Evolutionary conservation across 2,888 invertebrate genomes (phyloP).

Genomic region (Drosophila mimica): DNA sequence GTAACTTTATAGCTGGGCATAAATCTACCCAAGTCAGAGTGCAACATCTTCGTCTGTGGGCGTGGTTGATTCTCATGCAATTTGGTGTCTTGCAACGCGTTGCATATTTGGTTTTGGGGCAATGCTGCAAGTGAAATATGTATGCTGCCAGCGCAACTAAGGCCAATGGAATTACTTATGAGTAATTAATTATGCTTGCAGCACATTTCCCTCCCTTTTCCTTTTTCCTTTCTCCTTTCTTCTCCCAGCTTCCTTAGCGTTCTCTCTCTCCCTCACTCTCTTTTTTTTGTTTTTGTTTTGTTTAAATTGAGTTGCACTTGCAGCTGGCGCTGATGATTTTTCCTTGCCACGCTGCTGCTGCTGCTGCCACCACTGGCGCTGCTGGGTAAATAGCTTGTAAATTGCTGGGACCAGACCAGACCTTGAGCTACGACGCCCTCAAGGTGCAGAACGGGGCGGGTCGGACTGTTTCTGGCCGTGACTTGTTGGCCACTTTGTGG

Average conservation of each 20-base stretch:
- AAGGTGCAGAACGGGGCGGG: background rate
- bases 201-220: conserved; percentile 30
- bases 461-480: conserved; percentile 26
- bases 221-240: too few relatives aligned
- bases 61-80: background rate
- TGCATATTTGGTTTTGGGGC: conserved; percentile 38
- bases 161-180: conserved; percentile 71
- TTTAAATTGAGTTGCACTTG: conserved; percentile 54
- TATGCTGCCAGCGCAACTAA: conserved; percentile 56
- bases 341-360: background rate
- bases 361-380: background rate
- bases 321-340: conserved; percentile 35
- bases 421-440: conserved; percentile 40
- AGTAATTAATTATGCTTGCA: conserved; percentile 76
- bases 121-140: conserved; percentile 66
- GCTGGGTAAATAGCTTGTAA: conserved; percentile 36
- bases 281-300: conserved; percentile 16
- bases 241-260: background rate
- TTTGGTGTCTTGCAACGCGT: conserved; percentile 23
- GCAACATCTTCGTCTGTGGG: background rate
- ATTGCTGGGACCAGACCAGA: conserved; percentile 36
- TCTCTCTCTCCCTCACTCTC: too few relatives aligned
- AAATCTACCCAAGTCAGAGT: background rate
- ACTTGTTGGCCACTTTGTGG: conserved; percentile 52
- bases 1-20: too few relatives aligned